Base-by-base conservation (phyloP, 2,888 invertebrate genomes). In the Petrophora chlorosata region DNA sequence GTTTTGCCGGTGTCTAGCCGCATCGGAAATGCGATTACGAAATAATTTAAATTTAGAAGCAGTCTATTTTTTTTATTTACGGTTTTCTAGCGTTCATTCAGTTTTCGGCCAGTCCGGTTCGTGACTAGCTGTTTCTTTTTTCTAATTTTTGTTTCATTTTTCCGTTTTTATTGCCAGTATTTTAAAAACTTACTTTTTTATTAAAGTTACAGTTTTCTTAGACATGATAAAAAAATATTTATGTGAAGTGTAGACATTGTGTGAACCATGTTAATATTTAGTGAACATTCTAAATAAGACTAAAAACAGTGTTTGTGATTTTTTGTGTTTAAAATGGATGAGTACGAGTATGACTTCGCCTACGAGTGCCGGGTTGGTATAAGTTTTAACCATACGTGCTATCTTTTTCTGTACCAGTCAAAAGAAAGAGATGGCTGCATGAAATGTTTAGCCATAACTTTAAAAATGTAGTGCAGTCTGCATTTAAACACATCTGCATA, bases 301-400 rank as follows among this genome's bases (percentile, higher is more conserved):
- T 32, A 25, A 52, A 32, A 16, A n/a, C n/a, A 58, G 32, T 63
- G 55, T 35, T 65, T 63, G 70, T 75, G 71, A 77, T 44, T 66
- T 63, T 54, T 65, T 63, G 64, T 73, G 69, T 57, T 52, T 53
- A 70, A 70, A 69, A 82, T 90, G 90, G 89, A 88, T 63, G 90
- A 91, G 56, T 91, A 92, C 78, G 92, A 93, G 70, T 93, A 93
- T 83, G 91, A 93, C 82, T 93, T 93, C 86, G 91, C 92, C 57
- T 93, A 91, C 81, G 93, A 93, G 83, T 92, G 93, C 85, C 91
- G 92, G 93, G 93, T 93, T 85, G 79, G 91, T 89, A 81, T 76
- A 60, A 61, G 61, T 51, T 51, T 17, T 35, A 16, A 9, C 1
- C 3, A 8, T 3, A 22, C 14, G 13, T 9, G 12, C 14, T 4